Evolutionary conservation across 2,113 vertebrate genomes (phyloP).

Genomic region (Solenodon paradoxus): DNA sequence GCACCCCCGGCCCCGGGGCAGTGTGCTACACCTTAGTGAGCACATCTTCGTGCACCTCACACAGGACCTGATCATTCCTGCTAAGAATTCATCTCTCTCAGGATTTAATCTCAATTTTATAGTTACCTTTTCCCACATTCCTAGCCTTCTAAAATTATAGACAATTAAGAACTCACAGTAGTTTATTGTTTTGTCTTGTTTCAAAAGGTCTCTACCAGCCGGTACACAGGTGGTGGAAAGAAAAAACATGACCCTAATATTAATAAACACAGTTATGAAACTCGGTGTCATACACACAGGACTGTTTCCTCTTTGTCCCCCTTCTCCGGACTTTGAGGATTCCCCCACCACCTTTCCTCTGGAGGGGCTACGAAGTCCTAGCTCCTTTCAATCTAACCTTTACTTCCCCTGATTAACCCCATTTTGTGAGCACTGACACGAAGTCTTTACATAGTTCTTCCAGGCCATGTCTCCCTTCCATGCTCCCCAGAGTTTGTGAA

Average conservation of each 20-base stretch:
- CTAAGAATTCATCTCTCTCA: not conserved
- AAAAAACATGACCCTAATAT: not conserved
- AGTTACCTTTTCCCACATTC: not conserved
- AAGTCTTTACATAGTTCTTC: not conserved
- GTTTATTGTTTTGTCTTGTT: not conserved
- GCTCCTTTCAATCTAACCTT: not conserved
- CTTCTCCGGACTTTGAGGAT: not conserved
- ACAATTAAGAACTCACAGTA: not conserved
- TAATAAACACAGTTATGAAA: not conserved
- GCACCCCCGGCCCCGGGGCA: not conserved
- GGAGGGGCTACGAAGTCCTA: not conserved
- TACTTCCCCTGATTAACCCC: not conserved
- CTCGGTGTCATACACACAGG: not conserved
- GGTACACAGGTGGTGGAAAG: not conserved
- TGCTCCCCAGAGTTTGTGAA: not conserved
- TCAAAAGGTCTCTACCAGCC: not conserved
- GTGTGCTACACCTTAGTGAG: not conserved
- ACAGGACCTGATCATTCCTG: not conserved
- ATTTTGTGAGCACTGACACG: not conserved
- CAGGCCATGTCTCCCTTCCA: not conserved
- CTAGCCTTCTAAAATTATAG: not conserved
- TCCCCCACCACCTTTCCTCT: not conserved
- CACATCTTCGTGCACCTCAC: not conserved
- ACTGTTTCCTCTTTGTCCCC: not conserved
- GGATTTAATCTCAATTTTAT: conserved; percentile 25